Percentiles rank a stretch among this genome's conserved stretches.
Conservation (phyloP, 35 echinoderm and acorn worm species). For the Chiridota heheva region DNA sequence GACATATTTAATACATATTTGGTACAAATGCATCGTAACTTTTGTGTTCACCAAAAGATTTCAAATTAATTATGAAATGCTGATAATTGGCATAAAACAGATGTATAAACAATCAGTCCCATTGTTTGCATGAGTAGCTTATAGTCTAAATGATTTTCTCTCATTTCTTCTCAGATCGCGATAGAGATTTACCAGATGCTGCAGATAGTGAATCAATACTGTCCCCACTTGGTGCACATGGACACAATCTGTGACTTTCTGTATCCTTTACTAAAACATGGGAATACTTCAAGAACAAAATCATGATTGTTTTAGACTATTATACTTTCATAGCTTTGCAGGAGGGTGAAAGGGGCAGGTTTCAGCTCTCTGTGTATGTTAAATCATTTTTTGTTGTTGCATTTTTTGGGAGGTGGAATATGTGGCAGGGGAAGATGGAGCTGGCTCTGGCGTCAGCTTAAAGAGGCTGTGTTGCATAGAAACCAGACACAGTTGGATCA, state of each 20-base stretch:
- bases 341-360: not conserved
- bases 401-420: not conserved
- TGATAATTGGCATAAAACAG: no score
- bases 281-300: not conserved
- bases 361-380: not conserved
- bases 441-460: no score
- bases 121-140: not conserved
- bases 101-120: not conserved
- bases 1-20: no score
- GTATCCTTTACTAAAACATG: no score
- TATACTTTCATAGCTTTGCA: not conserved
- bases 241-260: slow-evolving; percentile 93
- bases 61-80: no score
- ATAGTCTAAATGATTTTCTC: not conserved
- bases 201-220: slow-evolving; percentile 66
- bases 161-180: slow-evolving; percentile 74
- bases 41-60: no score
- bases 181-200: slow-evolving; percentile 94
- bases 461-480: no score
- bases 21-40: no score
- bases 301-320: not conserved
- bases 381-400: not conserved
- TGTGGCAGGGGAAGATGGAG: not conserved
- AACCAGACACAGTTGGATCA: no score
- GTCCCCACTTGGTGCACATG: slow-evolving; percentile 53